phyloP scores from a whole-genome alignment of 1,140 invertebrate species.

The Drosophila kepulauana region DNA sequence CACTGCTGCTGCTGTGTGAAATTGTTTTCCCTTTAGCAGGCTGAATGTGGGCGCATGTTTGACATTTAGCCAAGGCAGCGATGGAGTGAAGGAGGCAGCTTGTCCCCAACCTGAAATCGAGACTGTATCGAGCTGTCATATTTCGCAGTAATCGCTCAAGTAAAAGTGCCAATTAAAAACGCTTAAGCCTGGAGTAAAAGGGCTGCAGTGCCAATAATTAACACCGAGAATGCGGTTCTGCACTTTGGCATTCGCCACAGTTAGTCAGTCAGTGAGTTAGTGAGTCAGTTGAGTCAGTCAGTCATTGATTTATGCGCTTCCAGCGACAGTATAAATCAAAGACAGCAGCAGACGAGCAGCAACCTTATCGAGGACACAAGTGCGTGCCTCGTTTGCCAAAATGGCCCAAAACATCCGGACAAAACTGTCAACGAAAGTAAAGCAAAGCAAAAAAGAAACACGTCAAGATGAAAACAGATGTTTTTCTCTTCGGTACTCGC shows the following conservation, averaged over 20 bases:
- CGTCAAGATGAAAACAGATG: conserved; percentile 50
- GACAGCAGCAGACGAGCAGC: conserved; percentile 36
- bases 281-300: conserved; percentile 56
- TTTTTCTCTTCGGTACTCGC: conserved; percentile 48
- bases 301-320: conserved; percentile 66
- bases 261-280: conserved; percentile 33
- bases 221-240: conserved; percentile 51
- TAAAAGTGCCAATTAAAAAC: conserved; percentile 79
- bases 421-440: conserved; percentile 81
- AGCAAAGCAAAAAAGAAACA: conserved; percentile 23
- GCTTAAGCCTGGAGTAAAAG: conserved; percentile 43
- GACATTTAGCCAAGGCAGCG: conserved; percentile 33
- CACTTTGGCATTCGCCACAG: conserved; percentile 9
- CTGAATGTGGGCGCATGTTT: conserved; percentile 34
- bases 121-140: conserved; percentile 61
- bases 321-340: conserved; percentile 72
- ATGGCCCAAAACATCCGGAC: conserved; percentile 17
- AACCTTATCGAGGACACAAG: conserved; percentile 79
- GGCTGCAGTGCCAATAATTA: conserved; percentile 62
- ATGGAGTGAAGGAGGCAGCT: not conserved
- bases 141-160: conserved; percentile 66
- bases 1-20: conserved; percentile 20
- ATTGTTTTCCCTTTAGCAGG: conserved; percentile 25
- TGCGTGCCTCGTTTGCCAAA: conserved; percentile 74
- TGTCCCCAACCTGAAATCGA: conserved; percentile 13